Percentiles rank a stretch among this genome's conserved stretches.
Conservation (phyloP, 1,140 invertebrate species). For the Caenorhabditis remanei region DNA sequence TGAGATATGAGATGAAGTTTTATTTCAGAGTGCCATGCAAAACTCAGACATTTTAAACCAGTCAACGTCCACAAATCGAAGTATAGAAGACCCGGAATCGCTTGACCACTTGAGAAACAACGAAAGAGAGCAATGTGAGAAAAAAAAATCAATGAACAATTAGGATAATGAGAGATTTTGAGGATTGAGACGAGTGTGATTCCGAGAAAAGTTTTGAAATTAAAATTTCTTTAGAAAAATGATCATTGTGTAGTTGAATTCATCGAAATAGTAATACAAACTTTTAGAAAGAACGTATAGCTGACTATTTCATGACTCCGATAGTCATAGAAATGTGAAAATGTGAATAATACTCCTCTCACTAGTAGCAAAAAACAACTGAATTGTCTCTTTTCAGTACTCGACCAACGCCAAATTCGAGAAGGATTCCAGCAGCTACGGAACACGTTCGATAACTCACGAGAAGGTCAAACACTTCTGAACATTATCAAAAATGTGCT, state of each 20-base stretch:
- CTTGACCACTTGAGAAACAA: neutral
- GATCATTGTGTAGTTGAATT: too few relatives aligned
- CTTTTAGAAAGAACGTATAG: too few relatives aligned
- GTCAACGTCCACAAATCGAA: constrained; percentile 15
- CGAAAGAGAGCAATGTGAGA: constrained; percentile 11
- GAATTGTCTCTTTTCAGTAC: neutral
- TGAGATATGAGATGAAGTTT: too few relatives aligned
- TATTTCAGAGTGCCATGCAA: neutral
- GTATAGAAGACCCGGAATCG: constrained; percentile 13
- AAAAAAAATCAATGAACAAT: neutral
- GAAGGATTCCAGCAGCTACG: neutral
- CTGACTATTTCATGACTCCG: too few relatives aligned
- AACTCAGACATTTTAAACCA: constrained; percentile 7
- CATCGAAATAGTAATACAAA: too few relatives aligned
- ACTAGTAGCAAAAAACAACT: too few relatives aligned
- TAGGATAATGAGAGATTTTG: too few relatives aligned
- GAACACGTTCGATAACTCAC: neutral
- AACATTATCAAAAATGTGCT: constrained; percentile 17
- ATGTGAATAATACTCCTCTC: too few relatives aligned
- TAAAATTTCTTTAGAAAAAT: too few relatives aligned
- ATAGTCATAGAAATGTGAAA: too few relatives aligned
- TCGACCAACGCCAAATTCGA: neutral
- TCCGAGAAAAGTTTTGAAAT: too few relatives aligned
- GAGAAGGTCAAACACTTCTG: neutral
- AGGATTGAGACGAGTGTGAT: too few relatives aligned